Percentiles rank a stretch among this genome's conserved stretches.
Conservation (phyloP, 2,113 vertebrate genomes). For the Macaca fascicularis region DNA sequence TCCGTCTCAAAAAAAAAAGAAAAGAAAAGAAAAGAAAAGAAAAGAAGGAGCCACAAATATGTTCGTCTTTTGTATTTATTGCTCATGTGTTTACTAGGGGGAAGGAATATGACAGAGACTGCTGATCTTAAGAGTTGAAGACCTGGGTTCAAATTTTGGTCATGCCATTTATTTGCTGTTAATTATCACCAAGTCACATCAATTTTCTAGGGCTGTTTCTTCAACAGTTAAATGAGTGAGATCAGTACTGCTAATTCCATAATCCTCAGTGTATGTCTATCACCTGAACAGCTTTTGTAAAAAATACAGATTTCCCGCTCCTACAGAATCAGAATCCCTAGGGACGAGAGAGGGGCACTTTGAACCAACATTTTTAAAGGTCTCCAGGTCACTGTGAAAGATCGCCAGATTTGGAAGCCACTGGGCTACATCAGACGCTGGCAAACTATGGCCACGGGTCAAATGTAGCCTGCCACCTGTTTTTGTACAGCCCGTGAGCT, state of each 20-base stretch:
- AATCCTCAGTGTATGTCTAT: not conserved
- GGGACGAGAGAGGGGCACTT: accelerated
- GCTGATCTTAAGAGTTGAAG: not conserved
- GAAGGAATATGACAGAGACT: not conserved
- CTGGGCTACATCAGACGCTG: not conserved
- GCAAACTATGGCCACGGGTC: not conserved
- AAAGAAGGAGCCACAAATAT: not conserved
- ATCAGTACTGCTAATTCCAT: not conserved
- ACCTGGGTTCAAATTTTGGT: not conserved
- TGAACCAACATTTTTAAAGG: not conserved
- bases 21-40: not conserved
- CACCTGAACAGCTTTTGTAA: not conserved
- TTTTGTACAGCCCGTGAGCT: not conserved
- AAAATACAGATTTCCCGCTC: not conserved
- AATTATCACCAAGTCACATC: not conserved
- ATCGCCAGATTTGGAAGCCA: not conserved
- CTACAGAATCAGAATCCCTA: not conserved
- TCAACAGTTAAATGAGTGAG: slow-evolving; percentile 51
- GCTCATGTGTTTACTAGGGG: not conserved
- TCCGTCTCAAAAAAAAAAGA: too few species aligned
- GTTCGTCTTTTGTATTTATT: slow-evolving; percentile 2
- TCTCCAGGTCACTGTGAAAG: slow-evolving; percentile 1
- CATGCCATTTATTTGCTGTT: slow-evolving; percentile 10
- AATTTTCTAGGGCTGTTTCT: not conserved
- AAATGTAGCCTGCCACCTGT: not conserved